Percentiles rank a stretch among this genome's conserved stretches.
Conservation (phyloP, 2,113 vertebrate species). For the Hyaena hyaena region DNA sequence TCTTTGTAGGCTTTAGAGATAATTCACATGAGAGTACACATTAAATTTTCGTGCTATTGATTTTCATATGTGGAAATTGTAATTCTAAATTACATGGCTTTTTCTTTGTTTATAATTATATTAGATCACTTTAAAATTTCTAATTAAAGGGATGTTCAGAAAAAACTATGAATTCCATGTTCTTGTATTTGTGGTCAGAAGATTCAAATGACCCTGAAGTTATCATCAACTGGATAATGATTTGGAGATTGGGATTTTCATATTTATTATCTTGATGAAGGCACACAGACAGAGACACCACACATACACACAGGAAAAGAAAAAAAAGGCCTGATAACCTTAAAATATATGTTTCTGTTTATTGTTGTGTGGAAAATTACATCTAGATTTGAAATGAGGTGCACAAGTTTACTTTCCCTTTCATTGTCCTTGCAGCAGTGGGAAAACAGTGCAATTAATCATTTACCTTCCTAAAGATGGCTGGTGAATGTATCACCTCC, state of each 20-base stretch:
- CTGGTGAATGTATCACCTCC: conserved; percentile 80
- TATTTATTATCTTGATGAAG: conserved; percentile 71
- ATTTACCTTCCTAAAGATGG: conserved; percentile 83
- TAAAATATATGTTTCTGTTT: conserved; percentile 77
- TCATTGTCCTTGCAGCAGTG: conserved; percentile 83
- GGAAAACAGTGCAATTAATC: conserved; percentile 82
- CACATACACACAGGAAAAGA: neutral
- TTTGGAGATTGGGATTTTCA: conserved; percentile 53
- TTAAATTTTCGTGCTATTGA: conserved; percentile 58
- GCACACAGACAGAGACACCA: neutral
- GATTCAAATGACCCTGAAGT: conserved; percentile 55
- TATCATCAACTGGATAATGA: conserved; percentile 47
- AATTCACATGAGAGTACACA: neutral
- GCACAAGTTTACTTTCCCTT: conserved; percentile 82
- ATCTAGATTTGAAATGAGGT: conserved; percentile 78
- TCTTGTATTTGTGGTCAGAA: conserved; percentile 42
- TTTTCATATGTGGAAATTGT: conserved; percentile 67
- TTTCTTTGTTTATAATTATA: conserved; percentile 49
- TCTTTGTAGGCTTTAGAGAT: conserved; percentile 48
- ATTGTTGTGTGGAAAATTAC: conserved; percentile 80
- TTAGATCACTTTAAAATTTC: conserved; percentile 46
- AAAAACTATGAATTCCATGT: conserved; percentile 40
- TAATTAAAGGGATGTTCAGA: conserved; percentile 58
- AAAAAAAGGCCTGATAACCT: conserved; percentile 61
- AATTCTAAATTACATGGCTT: conserved; percentile 48